A percentile compares a stretch with the other conserved stretches of the same genome.
phyloP scores from a whole-genome alignment of 1,140 invertebrate genomes.

The Trichonephila clavipes region DNA sequence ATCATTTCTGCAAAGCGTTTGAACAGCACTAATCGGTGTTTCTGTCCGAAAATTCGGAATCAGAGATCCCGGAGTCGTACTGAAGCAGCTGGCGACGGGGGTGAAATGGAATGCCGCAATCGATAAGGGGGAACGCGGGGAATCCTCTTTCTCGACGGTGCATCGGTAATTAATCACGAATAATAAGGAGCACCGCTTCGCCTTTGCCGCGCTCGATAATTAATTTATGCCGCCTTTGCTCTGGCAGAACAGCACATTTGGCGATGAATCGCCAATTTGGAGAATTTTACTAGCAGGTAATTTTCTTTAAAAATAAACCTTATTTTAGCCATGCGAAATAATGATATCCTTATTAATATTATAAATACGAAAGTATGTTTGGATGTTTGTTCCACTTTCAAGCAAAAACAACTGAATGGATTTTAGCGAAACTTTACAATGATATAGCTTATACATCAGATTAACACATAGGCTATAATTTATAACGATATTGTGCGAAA shows the following conservation, averaged over 20 bases:
- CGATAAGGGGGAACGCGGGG: conserved; percentile 56
- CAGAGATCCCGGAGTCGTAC: not conserved
- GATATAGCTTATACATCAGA: no score
- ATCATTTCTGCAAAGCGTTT: not conserved
- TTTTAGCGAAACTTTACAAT: no score
- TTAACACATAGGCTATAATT: no score
- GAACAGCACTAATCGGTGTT: not conserved
- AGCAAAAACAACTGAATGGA: no score
- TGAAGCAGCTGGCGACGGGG: conserved; percentile 18
- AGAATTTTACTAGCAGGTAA: not conserved
- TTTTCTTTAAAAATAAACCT: no score
- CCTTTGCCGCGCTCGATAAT: conserved; percentile 71
- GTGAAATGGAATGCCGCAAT: conserved; percentile 60
- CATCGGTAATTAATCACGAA: conserved; percentile 76
- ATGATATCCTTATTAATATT: no score
- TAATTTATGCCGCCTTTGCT: conserved; percentile 67
- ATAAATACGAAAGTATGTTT: no score
- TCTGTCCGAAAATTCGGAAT: not conserved
- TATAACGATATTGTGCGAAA: no score
- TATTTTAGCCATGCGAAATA: no score
- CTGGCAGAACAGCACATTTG: not conserved
- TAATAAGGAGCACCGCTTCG: conserved; percentile 69
- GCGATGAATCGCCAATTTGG: not conserved
- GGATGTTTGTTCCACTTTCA: no score
- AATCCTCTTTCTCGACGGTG: conserved; percentile 64